Evolutionary conservation across 2,888 invertebrate genomes (phyloP).

Genomic region (Thymelicus acteon): DNA sequence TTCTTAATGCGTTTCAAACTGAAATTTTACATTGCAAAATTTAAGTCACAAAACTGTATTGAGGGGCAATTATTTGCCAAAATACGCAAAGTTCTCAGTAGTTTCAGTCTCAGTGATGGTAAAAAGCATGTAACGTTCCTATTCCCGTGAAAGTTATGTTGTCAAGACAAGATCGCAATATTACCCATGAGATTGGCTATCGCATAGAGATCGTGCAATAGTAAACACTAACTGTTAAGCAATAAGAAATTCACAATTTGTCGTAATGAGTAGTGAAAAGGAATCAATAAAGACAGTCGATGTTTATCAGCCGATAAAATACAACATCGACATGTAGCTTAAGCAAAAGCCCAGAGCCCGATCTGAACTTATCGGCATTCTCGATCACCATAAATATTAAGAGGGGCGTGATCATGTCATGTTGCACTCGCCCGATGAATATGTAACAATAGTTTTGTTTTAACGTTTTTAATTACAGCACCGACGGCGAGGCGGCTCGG

Average conservation of each 20-base stretch:
- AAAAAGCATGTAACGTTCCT: neutral
- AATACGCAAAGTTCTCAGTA: too few species aligned
- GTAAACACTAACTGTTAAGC: neutral
- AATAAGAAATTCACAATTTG: slow-evolving; percentile 19
- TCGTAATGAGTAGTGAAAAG: slow-evolving; percentile 15
- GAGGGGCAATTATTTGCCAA: too few species aligned
- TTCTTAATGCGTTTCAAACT: neutral
- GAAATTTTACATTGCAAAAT: neutral
- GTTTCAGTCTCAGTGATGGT: too few species aligned
- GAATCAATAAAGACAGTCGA: slow-evolving; percentile 27
- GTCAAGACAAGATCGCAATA: neutral
- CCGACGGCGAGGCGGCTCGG: slow-evolving; percentile 27
- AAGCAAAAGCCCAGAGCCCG: slow-evolving; percentile 35
- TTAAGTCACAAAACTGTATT: neutral
- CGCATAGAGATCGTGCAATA: neutral
- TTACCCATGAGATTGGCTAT: neutral
- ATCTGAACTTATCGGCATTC: slow-evolving; percentile 54
- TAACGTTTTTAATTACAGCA: slow-evolving; percentile 41
- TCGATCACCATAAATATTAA: slow-evolving; percentile 75
- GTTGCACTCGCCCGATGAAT: slow-evolving; percentile 66
- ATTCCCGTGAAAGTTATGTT: neutral
- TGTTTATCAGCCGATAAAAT: slow-evolving; percentile 21
- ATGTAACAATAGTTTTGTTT: slow-evolving; percentile 53
- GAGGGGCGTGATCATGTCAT: slow-evolving; percentile 68
- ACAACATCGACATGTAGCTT: slow-evolving; percentile 25